Conservation (phyloP, 2,113 vertebrate species). For the Cynocephalus volans region DNA sequence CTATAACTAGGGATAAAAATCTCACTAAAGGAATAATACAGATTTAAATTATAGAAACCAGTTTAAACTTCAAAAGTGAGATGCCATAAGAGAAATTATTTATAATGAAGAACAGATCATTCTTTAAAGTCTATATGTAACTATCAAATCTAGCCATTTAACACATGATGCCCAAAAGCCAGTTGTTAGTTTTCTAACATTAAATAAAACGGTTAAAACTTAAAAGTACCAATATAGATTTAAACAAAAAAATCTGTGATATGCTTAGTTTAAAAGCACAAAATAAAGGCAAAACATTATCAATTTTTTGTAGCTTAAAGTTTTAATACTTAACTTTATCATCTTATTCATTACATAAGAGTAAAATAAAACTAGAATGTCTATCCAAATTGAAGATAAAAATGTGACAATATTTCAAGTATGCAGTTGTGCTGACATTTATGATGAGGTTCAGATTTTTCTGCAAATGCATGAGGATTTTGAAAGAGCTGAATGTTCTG, state of each 20-base stretch:
- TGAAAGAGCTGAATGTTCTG: constrained; percentile 20
- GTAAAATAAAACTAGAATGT: background rate
- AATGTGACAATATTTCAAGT: background rate
- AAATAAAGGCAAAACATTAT: constrained; percentile 23
- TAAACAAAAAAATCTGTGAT: background rate
- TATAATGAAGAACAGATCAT: background rate
- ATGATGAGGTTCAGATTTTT: background rate
- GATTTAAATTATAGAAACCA: constrained; percentile 59
- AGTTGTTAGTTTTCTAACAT: constrained; percentile 21
- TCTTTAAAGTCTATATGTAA: background rate
- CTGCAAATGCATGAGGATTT: constrained; percentile 16
- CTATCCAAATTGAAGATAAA: background rate
- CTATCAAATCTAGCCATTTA: background rate
- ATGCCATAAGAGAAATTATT: background rate
- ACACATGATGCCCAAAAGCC: background rate
- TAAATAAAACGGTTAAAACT: constrained; percentile 53
- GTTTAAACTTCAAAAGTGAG: constrained; percentile 56
- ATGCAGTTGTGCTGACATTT: background rate
- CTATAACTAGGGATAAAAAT: constrained; percentile 6
- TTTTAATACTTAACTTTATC: constrained; percentile 15
- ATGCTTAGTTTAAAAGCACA: background rate
- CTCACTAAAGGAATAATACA: background rate
- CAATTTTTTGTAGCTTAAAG: background rate
- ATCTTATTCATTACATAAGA: background rate
- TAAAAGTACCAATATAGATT: constrained; percentile 40